Evolutionary conservation across 2,113 vertebrate species (phyloP), one percentile per base, ranked within the genome.

Genomic region (Platycercus adscitus): DNA sequence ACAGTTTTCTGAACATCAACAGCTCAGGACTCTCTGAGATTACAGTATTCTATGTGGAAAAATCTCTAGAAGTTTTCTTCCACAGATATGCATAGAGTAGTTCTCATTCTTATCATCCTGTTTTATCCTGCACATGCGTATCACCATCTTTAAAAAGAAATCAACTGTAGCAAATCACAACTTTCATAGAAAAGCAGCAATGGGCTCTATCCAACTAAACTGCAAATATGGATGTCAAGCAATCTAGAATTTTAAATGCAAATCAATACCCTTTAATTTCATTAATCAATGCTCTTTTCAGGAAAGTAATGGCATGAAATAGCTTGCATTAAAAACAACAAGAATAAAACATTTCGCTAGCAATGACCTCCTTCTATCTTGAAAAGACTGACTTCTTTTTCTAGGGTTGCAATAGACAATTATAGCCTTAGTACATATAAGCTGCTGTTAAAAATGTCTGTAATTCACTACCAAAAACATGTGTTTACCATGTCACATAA

Each of bases 221-320:
- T 14, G n/a, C n/a, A 93, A 86, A 93, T n/a, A 85, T 1, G 5
- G 24, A 61, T 56, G 37, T 65, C 39, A 75, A 78, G 55, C 13
- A 75, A 73, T 47, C 81, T 4, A 13, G 52, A 75, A 69, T 63
- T 81, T 87, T 69, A 91, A 80, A 87, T 41, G 35, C 37, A 69
- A 26, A 58, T 91, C 61, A 76, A 44, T 68, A 84, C 1, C 24
- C 52, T 84, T 46, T 61, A 68, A 89, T 41, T 46, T 65, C 29
- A 87, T 81, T 75, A 89, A 92, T 91, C 73, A n/a, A 79, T 94
- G 79, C 53, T 76, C 60, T 82, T 91, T 91, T 84, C 29, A 89
- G 56, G 52, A 80, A 61, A n/a, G 17, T 44, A 95, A 94, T 26
- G 28, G 18, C 50, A 92, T 49, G 39, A 75, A 86, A 84, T 24